Conservation (phyloP, 2,113 vertebrate genomes). For the Neogobius melanostomus region DNA sequence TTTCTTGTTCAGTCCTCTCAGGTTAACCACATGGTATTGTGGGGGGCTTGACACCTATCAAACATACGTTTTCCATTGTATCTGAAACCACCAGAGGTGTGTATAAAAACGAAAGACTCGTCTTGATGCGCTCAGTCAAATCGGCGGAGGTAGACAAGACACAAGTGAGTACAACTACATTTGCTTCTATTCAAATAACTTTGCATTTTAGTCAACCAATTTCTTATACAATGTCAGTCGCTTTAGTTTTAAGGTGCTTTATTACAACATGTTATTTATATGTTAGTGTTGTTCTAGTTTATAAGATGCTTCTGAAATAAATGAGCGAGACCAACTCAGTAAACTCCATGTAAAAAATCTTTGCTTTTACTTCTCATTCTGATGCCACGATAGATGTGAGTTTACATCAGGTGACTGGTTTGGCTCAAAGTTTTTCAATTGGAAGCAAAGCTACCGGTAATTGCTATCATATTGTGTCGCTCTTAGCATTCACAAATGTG, state of each 20-base stretch:
- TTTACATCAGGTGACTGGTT: too few species aligned
- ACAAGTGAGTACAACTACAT: neutral
- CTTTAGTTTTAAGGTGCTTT: neutral
- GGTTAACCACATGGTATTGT: neutral
- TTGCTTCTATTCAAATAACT: conserved; percentile 4
- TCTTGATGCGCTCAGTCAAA: neutral
- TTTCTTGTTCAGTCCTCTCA: too few species aligned
- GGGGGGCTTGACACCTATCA: neutral
- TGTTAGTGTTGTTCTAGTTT: neutral
- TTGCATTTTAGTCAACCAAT: neutral
- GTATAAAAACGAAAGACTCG: neutral
- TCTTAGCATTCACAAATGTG: too few species aligned
- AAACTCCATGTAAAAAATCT: too few species aligned
- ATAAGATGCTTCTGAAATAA: neutral
- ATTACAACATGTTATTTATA: neutral
- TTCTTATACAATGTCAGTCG: neutral
- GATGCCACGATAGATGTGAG: too few species aligned
- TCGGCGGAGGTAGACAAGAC: neutral
- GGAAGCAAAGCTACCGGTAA: too few species aligned
- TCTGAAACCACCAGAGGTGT: neutral
- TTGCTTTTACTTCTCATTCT: too few species aligned
- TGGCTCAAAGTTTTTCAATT: too few species aligned
- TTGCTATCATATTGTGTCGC: too few species aligned
- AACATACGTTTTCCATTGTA: conserved; percentile 6
- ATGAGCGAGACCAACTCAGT: too few species aligned